These are phyloP conservation scores for Stomorhina lunata DNA, from an alignment of 2,888 invertebrate species.

Conservation along the genomic window DNA sequence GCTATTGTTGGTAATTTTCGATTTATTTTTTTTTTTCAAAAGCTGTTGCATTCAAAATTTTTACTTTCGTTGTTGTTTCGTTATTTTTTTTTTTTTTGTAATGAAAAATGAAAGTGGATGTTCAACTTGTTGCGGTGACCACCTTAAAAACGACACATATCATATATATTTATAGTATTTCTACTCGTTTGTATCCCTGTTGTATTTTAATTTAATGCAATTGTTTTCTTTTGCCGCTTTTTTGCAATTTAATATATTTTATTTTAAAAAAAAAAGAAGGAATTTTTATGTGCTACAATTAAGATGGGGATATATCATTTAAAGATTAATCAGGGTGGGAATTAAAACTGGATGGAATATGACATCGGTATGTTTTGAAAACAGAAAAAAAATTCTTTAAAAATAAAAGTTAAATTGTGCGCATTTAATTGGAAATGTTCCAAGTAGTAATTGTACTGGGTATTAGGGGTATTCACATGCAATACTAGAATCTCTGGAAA, in stretches of 20 bases:
- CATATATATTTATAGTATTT: conserved; percentile 24
- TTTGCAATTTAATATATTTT: background rate
- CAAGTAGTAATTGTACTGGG: background rate
- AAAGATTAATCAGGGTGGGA: conserved; percentile 57
- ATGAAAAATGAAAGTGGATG: conserved; percentile 75
- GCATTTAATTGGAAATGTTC: conserved; percentile 5
- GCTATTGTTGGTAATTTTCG: conserved; percentile 24
- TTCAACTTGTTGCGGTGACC: conserved; percentile 59
- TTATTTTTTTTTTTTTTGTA: conserved; percentile 30
- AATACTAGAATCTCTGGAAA: no score
- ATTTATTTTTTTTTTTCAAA: conserved; percentile 31
- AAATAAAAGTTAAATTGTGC: background rate
- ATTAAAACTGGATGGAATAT: conserved; percentile 18
- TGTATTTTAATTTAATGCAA: background rate
- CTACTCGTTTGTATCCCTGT: background rate
- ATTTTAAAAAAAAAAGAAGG: conserved; percentile 22
- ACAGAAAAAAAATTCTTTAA: background rate
- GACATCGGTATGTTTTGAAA: background rate
- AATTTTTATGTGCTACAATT: conserved; percentile 63
- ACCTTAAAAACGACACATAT: conserved; percentile 42
- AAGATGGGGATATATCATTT: conserved; percentile 44
- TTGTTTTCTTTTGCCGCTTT: background rate
- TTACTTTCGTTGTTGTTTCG: background rate
- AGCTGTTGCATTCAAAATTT: no score
- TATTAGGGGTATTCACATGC: conserved; percentile 13